Evolutionary conservation across 2,888 invertebrate genomes (phyloP), one percentile per base, ranked within the genome.

Genomic region (Petrophora chlorosata): DNA sequence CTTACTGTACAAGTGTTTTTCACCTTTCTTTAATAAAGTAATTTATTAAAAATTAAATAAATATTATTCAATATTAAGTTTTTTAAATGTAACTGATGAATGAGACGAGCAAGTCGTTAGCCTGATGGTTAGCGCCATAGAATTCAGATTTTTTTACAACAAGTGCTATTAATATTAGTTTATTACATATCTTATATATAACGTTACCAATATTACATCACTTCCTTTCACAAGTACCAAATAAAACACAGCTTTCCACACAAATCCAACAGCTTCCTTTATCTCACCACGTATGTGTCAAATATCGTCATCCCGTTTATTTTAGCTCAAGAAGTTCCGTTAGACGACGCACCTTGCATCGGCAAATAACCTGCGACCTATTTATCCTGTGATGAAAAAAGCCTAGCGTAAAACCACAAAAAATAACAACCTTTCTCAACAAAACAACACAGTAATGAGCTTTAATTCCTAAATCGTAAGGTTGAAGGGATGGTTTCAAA

Each of bases 311-410:
- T 70, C 72, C 65, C 71, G 84, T 87, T 87, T 84, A 79, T 84
- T 82, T 85, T 84, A 73, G 79, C 83, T 76, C 78, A 67, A 68
- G n/a, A 70, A 76, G 80, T 76, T 74, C 88, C 88, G 88, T 89
- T 88, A 85, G 67, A 58, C 63, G 67, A 70, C 82, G 85, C 90
- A 90, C 90, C 90, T 89, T 90, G 90, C 89, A 75, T 73, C 77
- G 73, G 78, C 81, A 85, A 85, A 85, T 87, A 89, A 89, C 89
- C 88, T 89, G 87, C 86, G 87, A 88, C 87, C 87, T 86, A 82
- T 80, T 84, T 85, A 83, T 84, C 82, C 82, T 77, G 80, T 65
- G 56, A 49, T 53, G 59, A 74, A 78, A 83, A 84, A 87, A 85
- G 70, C 59, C 64, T 69, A 62, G 60, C 48, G 60, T 45, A 51